phyloP scores from a whole-genome alignment of 37 sponge, comb jelly and placozoan genomes.

The Spongilla lacustris region DNA sequence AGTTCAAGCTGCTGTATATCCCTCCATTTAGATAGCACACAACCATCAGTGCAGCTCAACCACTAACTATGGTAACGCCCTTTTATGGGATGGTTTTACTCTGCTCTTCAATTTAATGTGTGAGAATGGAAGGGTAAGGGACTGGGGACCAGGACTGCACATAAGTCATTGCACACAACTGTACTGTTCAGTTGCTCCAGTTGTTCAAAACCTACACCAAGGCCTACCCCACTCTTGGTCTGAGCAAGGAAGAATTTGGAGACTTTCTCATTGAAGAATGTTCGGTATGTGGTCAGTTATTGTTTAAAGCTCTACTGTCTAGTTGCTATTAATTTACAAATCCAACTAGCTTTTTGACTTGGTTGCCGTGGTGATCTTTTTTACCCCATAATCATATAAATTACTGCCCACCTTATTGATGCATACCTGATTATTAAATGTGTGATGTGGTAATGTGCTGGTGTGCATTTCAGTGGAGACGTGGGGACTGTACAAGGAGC shows the following conservation, averaged over 20 bases:
- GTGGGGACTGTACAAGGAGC: not conserved
- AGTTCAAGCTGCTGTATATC: no score
- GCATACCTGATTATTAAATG: no score
- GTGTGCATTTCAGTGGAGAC: no score
- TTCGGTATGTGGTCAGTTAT: slow-evolving; percentile 36
- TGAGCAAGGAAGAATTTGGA: slow-evolving; percentile 66
- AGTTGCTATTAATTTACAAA: no score
- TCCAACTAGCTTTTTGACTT: no score
- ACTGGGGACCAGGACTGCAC: not conserved
- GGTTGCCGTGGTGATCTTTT: no score
- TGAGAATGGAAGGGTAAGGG: slow-evolving; percentile 38
- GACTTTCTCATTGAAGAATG: slow-evolving; percentile 53
- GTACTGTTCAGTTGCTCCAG: slow-evolving; percentile 28
- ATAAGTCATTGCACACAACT: not conserved
- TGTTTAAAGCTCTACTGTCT: not conserved
- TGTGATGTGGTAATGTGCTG: no score
- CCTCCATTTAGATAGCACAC: slow-evolving; percentile 41
- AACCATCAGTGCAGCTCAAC: slow-evolving; percentile 43
- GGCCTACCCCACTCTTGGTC: slow-evolving; percentile 47
- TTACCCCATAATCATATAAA: no score
- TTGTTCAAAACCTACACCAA: slow-evolving; percentile 55
- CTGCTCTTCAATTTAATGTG: slow-evolving; percentile 60
- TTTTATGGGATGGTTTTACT: slow-evolving; percentile 78
- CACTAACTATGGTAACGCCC: slow-evolving; percentile 20
- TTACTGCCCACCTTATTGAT: no score